Conservation (phyloP, 2,888 invertebrate genomes). For the Glaucopsyche alexis region DNA sequence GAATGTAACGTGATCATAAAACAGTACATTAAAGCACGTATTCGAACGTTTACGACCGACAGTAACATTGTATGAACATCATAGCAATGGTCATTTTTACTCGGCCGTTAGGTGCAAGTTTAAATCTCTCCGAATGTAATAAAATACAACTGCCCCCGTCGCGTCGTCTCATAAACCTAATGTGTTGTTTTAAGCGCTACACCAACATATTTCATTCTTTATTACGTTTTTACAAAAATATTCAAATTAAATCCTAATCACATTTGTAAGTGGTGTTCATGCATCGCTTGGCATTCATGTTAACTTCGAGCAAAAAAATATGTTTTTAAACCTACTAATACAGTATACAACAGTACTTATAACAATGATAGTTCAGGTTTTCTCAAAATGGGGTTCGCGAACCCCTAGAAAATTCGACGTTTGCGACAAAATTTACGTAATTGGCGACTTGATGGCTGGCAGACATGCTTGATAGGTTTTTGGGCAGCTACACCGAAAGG, state of each 20-base stretch:
- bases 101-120: background rate
- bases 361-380: too few relatives aligned
- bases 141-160: background rate
- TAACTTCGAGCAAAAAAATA: background rate
- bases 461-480: too few relatives aligned
- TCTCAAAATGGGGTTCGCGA: too few relatives aligned
- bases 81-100: conserved; percentile 5
- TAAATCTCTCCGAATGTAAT: background rate
- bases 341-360: background rate
- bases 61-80: conserved; percentile 6
- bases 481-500: too few relatives aligned
- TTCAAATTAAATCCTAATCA: background rate
- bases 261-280: background rate
- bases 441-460: too few relatives aligned
- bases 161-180: background rate
- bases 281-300: too few relatives aligned
- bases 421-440: too few relatives aligned
- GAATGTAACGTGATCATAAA: background rate
- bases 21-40: conserved; percentile 12
- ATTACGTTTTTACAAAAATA: background rate
- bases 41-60: conserved; percentile 9
- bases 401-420: too few relatives aligned
- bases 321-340: too few relatives aligned
- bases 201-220: background rate
- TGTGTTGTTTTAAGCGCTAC: conserved; percentile 1